A percentile compares a stretch with the other conserved stretches of the same genome.
These are phyloP conservation scores for Listronotus bonariensis DNA, from an alignment of 1,140 invertebrate genomes.

Conservation along the genomic window DNA sequence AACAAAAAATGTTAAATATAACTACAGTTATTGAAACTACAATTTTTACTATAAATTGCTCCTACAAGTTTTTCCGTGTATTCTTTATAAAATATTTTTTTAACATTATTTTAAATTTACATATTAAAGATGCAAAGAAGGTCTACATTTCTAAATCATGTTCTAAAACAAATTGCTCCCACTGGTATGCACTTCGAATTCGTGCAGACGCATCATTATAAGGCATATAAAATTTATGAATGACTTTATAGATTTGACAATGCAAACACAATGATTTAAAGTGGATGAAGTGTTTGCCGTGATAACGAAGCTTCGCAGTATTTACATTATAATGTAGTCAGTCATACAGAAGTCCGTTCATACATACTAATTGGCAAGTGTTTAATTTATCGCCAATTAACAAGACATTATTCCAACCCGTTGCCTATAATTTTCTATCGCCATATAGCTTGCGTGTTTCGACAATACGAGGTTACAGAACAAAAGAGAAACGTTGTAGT, in stretches of 20 bases:
- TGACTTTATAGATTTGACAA: slow-evolving; percentile 20
- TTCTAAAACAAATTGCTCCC: slow-evolving; percentile 16
- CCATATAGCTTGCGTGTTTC: slow-evolving; percentile 16
- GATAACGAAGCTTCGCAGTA: slow-evolving; percentile 7
- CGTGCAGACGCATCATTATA: slow-evolving; percentile 24
- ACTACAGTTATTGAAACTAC: too few species aligned
- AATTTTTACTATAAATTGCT: too few species aligned
- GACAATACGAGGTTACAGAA: slow-evolving; percentile 10
- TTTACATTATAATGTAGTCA: slow-evolving; percentile 18
- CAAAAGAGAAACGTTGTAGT: slow-evolving; percentile 21
- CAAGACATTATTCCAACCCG: slow-evolving; percentile 22
- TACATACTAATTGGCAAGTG: slow-evolving; percentile 25
- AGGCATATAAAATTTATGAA: slow-evolving; percentile 24
- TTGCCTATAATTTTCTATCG: slow-evolving; percentile 12
- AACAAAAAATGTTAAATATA: too few species aligned
- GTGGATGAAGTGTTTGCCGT: slow-evolving; percentile 18
- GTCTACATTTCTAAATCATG: slow-evolving; percentile 13
- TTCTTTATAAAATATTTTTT: too few species aligned
- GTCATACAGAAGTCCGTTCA: slow-evolving; percentile 19
- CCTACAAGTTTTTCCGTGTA: too few species aligned
- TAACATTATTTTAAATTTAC: neutral
- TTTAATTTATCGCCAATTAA: slow-evolving; percentile 25
- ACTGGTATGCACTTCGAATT: slow-evolving; percentile 19
- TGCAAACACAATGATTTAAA: slow-evolving; percentile 22
- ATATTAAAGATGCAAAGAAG: slow-evolving; percentile 10